Evolutionary conservation across 2,888 invertebrate species (phyloP).

Genomic region (Eugnorisma glareosa): DNA sequence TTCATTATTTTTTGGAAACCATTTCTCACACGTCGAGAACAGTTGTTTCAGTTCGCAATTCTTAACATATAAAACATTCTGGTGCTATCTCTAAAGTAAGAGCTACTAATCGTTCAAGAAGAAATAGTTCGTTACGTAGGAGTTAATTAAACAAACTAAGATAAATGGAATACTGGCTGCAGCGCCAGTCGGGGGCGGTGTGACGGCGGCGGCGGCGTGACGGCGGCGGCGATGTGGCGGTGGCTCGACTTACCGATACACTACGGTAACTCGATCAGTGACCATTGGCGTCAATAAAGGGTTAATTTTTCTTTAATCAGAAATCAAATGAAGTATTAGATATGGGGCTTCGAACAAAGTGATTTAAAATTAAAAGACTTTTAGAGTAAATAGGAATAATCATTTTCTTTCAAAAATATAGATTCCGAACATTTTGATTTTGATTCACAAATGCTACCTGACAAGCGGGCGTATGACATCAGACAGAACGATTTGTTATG

Average conservation of each 20-base stretch:
- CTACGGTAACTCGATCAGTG: constrained; percentile 18
- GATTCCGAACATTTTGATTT: no score
- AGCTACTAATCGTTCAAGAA: not conserved
- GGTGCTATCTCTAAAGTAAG: not conserved
- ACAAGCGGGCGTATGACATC: no score
- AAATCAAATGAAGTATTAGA: not conserved
- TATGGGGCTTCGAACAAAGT: no score
- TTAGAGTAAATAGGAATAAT: no score
- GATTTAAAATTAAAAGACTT: no score
- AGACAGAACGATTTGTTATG: no score
- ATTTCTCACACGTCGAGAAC: not conserved
- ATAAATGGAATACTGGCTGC: constrained; percentile 1
- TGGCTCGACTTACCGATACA: constrained; percentile 6
- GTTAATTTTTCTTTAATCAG: constrained; percentile 3
- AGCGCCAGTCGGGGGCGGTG: not conserved
- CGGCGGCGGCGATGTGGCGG: not conserved
- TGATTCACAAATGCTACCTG: no score
- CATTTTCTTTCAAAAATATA: no score
- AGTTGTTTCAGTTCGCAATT: not conserved
- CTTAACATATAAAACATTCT: not conserved
- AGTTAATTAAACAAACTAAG: not conserved
- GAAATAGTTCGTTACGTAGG: not conserved
- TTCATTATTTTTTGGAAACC: not conserved
- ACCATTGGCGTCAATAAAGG: not conserved
- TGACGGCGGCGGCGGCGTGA: not conserved